Base-by-base conservation (phyloP, 2,113 vertebrate species). In the Poeciliopsis turrubarensis region DNA sequence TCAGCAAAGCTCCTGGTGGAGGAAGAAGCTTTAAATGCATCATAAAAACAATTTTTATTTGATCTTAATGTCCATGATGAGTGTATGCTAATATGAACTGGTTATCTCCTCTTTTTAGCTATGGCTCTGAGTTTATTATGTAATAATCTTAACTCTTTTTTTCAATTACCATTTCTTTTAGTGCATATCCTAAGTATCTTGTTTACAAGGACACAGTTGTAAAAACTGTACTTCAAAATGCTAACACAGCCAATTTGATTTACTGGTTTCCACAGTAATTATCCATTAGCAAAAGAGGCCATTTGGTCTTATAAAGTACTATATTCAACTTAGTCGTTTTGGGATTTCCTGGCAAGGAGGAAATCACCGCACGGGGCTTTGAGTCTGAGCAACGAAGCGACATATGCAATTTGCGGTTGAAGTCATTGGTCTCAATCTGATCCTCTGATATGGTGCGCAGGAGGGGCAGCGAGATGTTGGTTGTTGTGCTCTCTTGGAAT, bases 251-350 rank as follows among this genome's bases (percentile, higher is more conserved):
- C 51, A 47, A 47, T 47, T 86, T 89, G 83, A 86, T 91, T 87
- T 82, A 34, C 41, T 77, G 51, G 85, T 89, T 91, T 71, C 90
- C 73, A 83, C 87, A 88, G 87, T 86, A 90, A 89, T 86, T 85
- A 86, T 89, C 61, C 79, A 11, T 4, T 78, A 5, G 75, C 80
- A 88, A 90, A 57, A 41, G 68, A 2, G 26, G 72, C 32, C 64
- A 51, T 25, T 60, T 77, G 41, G 30, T 51, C 27, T 60, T 74
- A 67, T 68, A 66, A 77, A 7, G 34, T 74, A 54, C 73, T 62
- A 37, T 27, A 68, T 32, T 26, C 62, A 82, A 79, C 62, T 47
- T 85, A 34, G 72, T 60, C 74, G 68, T 73, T 88, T 82, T 68
- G 15, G 79, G 83, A 79, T 80, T 87, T 84, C 68, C 73, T 47